Evolutionary conservation across 2,888 invertebrate genomes (phyloP).

Genomic region (Sericinus montela): DNA sequence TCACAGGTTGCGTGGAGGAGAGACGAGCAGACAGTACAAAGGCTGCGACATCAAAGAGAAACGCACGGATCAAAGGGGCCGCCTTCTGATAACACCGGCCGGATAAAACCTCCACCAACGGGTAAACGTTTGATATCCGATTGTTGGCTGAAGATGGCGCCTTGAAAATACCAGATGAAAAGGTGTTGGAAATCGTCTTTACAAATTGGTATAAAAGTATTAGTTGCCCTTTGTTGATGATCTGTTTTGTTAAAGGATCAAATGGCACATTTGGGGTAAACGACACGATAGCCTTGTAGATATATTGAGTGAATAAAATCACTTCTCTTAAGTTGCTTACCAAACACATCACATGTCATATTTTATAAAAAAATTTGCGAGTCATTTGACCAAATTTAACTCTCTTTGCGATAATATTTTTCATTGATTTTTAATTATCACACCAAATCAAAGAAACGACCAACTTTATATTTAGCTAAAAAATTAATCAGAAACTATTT

Average conservation of each 20-base stretch:
- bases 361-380: too few relatives aligned
- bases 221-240: constrained; percentile 17
- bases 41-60: constrained; percentile 41
- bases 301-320: constrained; percentile 8
- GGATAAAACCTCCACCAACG: constrained; percentile 54
- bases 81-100: constrained; percentile 50
- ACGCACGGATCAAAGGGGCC: constrained; percentile 50
- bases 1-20: constrained; percentile 43
- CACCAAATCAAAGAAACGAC: too few relatives aligned
- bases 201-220: constrained; percentile 26
- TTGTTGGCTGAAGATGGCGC: constrained; percentile 55
- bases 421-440: too few relatives aligned
- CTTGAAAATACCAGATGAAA: constrained; percentile 41
- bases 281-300: constrained; percentile 7
- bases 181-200: constrained; percentile 42
- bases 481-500: not conserved
- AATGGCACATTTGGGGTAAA: constrained; percentile 7
- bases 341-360: too few relatives aligned
- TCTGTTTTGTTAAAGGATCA: constrained; percentile 21
- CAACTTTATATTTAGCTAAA: too few relatives aligned
- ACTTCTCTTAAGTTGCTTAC: not conserved
- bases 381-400: too few relatives aligned
- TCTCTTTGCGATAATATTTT: too few relatives aligned
- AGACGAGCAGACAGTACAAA: constrained; percentile 48
- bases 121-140: constrained; percentile 62